A percentile compares a stretch with the other conserved stretches of the same genome.
These are phyloP conservation scores for Ataeniobius toweri DNA, from an alignment of 2,797 vertebrate species.

Conservation along the genomic window DNA sequence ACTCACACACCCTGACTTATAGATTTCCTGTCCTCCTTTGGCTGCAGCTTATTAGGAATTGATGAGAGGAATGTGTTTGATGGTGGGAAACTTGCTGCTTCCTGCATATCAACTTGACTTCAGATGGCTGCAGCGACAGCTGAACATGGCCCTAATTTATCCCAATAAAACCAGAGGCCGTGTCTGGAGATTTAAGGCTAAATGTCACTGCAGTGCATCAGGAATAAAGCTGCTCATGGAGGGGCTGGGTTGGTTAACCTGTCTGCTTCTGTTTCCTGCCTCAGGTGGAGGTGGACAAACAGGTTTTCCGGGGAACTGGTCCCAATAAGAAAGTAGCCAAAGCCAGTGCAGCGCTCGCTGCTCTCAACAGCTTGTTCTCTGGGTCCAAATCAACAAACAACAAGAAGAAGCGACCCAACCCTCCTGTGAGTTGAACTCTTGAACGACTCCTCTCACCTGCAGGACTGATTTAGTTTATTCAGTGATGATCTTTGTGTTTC, in stretches of 20 bases:
- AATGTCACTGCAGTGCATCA: not conserved
- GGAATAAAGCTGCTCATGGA: not conserved
- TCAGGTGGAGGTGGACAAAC: conserved; percentile 94
- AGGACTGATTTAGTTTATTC: not conserved
- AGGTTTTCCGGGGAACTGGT: conserved; percentile 90
- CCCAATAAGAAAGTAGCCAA: conserved; percentile 96
- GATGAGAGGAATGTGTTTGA: not conserved
- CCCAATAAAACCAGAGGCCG: not conserved
- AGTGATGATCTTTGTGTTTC: not conserved
- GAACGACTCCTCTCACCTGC: not conserved
- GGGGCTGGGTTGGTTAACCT: no score
- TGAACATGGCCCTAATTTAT: conserved; percentile 1
- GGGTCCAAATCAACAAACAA: conserved; percentile 85
- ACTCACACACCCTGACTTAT: not conserved
- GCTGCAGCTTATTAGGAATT: not conserved
- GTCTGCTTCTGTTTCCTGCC: not conserved
- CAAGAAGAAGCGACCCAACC: conserved; percentile 90
- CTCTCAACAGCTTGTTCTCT: conserved; percentile 91
- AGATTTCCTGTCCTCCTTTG: not conserved
- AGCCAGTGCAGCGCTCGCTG: conserved; percentile 90
- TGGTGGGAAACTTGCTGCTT: conserved; percentile 2
- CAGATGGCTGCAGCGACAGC: not conserved
- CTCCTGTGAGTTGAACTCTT: conserved; percentile 74
- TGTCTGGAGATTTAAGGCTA: not conserved
- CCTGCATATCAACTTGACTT: conserved; percentile 35